Conservation (phyloP, 2,888 invertebrate genomes). For the Melanargia galathea region DNA sequence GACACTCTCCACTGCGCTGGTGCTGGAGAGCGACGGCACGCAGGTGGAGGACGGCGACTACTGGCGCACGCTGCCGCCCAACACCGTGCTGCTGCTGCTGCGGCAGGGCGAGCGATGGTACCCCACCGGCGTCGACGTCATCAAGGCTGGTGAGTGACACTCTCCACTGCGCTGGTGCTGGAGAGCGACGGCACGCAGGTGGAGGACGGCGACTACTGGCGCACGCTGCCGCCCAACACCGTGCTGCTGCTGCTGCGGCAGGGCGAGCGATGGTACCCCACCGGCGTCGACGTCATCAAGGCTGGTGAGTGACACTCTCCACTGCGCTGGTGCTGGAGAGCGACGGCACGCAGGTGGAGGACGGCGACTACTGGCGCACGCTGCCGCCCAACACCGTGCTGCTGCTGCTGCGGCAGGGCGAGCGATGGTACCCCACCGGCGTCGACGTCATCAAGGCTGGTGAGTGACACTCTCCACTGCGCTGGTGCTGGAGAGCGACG, state of each 20-base stretch:
- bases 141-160: no score
- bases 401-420: conserved; percentile 92
- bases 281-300: conserved; percentile 96
- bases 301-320: no score
- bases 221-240: conserved; percentile 95
- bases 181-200: conserved; percentile 98
- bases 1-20: no score
- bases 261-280: conserved; percentile 96
- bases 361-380: conserved; percentile 97
- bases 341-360: conserved; percentile 98
- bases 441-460: conserved; percentile 98
- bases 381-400: conserved; percentile 95
- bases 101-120: conserved; percentile 96
- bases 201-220: conserved; percentile 98
- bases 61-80: conserved; percentile 95
- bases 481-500: conserved; percentile 96
- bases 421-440: conserved; percentile 96
- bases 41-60: conserved; percentile 98
- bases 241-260: conserved; percentile 93
- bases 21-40: conserved; percentile 97
- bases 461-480: no score
- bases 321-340: conserved; percentile 95
- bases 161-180: conserved; percentile 93
- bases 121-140: conserved; percentile 96
- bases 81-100: conserved; percentile 93